Conservation (phyloP, 1,140 invertebrate genomes). For the Drosophila sucinea region DNA sequence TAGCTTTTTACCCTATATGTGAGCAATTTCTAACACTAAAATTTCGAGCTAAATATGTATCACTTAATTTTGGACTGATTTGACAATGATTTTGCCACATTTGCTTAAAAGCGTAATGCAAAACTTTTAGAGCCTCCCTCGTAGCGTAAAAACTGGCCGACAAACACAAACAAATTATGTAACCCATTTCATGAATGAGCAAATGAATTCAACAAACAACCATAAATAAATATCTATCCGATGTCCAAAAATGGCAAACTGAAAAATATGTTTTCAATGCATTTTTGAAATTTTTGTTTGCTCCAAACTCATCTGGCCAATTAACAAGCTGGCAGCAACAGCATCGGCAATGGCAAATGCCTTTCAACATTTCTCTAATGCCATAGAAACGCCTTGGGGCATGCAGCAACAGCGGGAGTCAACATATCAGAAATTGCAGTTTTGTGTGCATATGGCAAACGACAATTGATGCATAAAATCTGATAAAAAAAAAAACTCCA, state of each 20-base stretch:
- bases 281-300: neutral
- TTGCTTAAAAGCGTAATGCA: no score
- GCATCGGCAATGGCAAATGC: constrained; percentile 24
- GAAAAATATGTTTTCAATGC: neutral
- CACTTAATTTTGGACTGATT: no score
- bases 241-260: neutral
- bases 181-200: neutral
- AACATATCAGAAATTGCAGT: constrained; percentile 41
- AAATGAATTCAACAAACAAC: neutral
- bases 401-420: constrained; percentile 5
- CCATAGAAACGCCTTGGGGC: constrained; percentile 39
- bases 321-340: constrained; percentile 29
- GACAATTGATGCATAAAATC: constrained; percentile 49
- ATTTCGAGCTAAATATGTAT: no score
- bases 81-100: no score
- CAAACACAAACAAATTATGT: neutral
- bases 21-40: no score
- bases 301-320: constrained; percentile 8
- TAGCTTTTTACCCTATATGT: no score
- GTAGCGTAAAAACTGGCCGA: neutral
- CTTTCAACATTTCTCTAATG: constrained; percentile 27
- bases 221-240: neutral
- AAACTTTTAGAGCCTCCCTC: no score
- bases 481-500: neutral
- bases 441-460: constrained; percentile 47